Evolutionary conservation across 2,113 vertebrate genomes (phyloP).

Genomic region (Atlantisia rogersi): DNA sequence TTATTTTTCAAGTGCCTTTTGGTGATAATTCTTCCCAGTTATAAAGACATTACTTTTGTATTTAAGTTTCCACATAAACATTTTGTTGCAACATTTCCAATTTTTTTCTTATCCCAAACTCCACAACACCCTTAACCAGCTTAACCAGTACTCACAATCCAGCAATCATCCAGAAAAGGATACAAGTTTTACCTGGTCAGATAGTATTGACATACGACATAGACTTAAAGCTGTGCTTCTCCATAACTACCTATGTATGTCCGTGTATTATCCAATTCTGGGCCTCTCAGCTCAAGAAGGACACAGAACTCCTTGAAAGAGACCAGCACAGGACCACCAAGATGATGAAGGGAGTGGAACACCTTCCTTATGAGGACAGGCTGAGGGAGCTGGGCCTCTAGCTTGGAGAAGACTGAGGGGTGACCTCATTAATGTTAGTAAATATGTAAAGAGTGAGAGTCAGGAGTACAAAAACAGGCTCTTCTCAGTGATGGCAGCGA

Average conservation of each 20-base stretch:
- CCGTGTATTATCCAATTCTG: background rate
- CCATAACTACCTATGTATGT: background rate
- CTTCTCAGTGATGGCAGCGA: too few relatives aligned
- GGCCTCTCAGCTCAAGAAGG: too few relatives aligned
- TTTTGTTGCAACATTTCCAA: background rate
- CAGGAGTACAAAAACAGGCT: too few relatives aligned
- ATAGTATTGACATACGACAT: fast-evolving
- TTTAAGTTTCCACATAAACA: background rate
- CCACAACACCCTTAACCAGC: background rate
- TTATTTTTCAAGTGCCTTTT: slow-evolving; percentile 6
- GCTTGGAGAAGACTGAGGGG: too few relatives aligned
- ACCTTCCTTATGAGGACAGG: too few relatives aligned
- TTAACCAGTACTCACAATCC: background rate
- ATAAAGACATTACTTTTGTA: background rate
- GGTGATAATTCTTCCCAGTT: background rate
- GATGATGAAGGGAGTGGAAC: too few relatives aligned
- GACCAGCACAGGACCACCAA: too few relatives aligned
- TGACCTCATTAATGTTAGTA: too few relatives aligned
- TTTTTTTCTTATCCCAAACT: background rate
- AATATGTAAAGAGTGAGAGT: too few relatives aligned
- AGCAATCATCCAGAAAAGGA: background rate
- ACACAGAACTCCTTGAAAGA: too few relatives aligned
- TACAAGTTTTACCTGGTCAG: background rate
- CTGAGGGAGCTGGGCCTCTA: too few relatives aligned
- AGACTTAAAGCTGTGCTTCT: background rate